Percentiles rank a stretch among this genome's conserved stretches.
Evolutionary conservation across 2,888 invertebrate species (phyloP).

Genomic region (Patella depressa): DNA sequence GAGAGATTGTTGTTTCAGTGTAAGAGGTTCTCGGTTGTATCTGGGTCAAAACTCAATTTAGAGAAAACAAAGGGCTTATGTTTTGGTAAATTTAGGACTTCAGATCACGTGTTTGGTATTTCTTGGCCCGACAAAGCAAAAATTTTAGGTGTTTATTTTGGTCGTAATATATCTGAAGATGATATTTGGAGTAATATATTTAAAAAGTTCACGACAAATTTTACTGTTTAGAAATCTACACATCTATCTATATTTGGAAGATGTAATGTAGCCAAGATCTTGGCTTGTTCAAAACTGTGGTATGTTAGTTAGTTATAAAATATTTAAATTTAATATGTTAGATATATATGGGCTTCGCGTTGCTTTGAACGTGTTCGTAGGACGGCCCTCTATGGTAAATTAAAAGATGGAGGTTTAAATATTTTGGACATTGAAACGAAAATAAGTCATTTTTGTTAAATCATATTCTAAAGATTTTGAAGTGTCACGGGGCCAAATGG

Average conservation of each 20-base stretch:
- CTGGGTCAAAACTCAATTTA: conserved; percentile 22
- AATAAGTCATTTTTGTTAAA: conserved; percentile 5
- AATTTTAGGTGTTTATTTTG: conserved; percentile 22
- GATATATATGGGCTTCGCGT: background rate
- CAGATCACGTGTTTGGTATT: background rate
- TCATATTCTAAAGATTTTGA: conserved; percentile 28
- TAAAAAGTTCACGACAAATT: conserved; percentile 26
- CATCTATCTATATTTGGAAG: conserved; percentile 5
- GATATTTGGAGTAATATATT: conserved; percentile 30
- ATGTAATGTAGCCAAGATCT: background rate
- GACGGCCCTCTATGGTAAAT: conserved; percentile 22
- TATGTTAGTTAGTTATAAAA: background rate
- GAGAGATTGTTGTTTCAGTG: conserved; percentile 3
- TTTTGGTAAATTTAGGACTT: background rate
- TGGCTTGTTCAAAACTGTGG: conserved; percentile 1
- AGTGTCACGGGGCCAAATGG: conserved; percentile 26
- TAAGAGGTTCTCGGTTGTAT: background rate
- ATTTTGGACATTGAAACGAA: conserved; percentile 17
- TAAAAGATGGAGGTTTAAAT: conserved; percentile 28
- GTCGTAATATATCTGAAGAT: conserved; percentile 27
- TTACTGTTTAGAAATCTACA: conserved; percentile 22
- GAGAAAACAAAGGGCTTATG: conserved; percentile 14
- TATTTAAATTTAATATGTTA: no score
- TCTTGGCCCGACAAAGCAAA: background rate
- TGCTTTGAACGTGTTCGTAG: conserved; percentile 14